These are phyloP conservation scores for Lypha dubia DNA, from an alignment of 2,888 invertebrate species.

Conservation along the genomic window DNA sequence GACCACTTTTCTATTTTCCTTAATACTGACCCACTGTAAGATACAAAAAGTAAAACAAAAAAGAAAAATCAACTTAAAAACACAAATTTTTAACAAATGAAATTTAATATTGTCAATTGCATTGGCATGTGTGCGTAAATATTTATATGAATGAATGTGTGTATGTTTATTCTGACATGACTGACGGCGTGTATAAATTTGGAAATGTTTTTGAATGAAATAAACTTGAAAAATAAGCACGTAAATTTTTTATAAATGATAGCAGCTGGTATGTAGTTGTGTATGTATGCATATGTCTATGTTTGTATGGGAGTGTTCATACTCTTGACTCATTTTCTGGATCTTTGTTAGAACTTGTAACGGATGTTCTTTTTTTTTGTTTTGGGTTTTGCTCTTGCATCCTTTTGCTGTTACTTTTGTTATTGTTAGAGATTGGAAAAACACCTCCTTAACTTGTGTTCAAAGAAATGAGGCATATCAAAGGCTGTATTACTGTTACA, in stretches of 20 bases:
- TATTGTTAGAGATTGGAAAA: background rate
- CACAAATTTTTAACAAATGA: background rate
- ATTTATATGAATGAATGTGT: background rate
- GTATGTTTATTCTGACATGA: too few relatives aligned
- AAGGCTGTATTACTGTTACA: slow-evolving; percentile 10
- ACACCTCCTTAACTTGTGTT: background rate
- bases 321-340: background rate
- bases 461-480: background rate
- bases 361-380: background rate
- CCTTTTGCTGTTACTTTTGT: background rate
- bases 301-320: too few relatives aligned
- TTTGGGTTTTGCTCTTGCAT: background rate
- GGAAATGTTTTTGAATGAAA: too few relatives aligned
- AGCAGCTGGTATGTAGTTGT: background rate
- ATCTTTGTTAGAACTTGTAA: background rate
- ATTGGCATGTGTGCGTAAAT: background rate
- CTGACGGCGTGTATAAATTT: too few relatives aligned
- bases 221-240: slow-evolving; percentile 10
- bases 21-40: background rate
- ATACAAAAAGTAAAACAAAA: too few relatives aligned
- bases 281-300: too few relatives aligned
- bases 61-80: background rate
- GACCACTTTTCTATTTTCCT: too few relatives aligned
- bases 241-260: slow-evolving; percentile 4
- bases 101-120: background rate